Percentiles rank a stretch among this genome's conserved stretches.
These are phyloP conservation scores for Ceyx melanurus DNA, from an alignment of 2,113 vertebrate genomes.

Conservation along the genomic window DNA sequence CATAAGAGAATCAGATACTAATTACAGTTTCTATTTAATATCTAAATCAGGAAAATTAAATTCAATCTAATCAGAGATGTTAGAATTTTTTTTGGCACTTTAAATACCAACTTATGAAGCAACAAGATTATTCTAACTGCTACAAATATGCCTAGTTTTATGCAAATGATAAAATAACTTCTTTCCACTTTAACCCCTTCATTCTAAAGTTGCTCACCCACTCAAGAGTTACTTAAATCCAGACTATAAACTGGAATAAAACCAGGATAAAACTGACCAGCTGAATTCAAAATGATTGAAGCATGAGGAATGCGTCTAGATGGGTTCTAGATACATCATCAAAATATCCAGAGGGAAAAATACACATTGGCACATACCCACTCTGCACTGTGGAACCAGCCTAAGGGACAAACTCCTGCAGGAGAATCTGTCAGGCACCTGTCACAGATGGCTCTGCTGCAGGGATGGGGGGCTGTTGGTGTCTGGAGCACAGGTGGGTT, in stretches of 20 bases:
- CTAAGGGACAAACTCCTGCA: conserved; percentile 49
- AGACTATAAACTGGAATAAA: not conserved
- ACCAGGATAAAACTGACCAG: not conserved
- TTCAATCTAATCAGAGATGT: conserved; percentile 63
- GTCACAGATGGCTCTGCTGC: conserved; percentile 33
- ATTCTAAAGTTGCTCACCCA: not conserved
- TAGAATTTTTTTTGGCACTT: conserved; percentile 46
- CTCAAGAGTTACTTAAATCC: not conserved
- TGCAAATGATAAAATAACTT: conserved; percentile 16
- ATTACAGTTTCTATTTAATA: conserved; percentile 46
- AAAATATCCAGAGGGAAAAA: not conserved
- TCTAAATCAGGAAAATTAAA: conserved; percentile 69
- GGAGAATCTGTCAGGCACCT: conserved; percentile 54
- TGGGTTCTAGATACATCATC: not conserved
- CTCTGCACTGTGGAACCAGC: not conserved
- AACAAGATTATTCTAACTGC: conserved; percentile 41
- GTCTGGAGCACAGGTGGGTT: conserved; percentile 48
- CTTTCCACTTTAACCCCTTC: conserved; percentile 8
- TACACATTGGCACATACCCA: conserved; percentile 16
- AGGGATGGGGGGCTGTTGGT: not conserved
- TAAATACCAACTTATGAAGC: conserved; percentile 39
- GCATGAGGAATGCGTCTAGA: not conserved
- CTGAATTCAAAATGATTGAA: not conserved
- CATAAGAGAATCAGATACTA: conserved; percentile 56
- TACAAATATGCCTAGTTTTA: conserved; percentile 44